phyloP scores from a whole-genome alignment of 2,888 invertebrate species.

The Exocentrus adspersus region DNA sequence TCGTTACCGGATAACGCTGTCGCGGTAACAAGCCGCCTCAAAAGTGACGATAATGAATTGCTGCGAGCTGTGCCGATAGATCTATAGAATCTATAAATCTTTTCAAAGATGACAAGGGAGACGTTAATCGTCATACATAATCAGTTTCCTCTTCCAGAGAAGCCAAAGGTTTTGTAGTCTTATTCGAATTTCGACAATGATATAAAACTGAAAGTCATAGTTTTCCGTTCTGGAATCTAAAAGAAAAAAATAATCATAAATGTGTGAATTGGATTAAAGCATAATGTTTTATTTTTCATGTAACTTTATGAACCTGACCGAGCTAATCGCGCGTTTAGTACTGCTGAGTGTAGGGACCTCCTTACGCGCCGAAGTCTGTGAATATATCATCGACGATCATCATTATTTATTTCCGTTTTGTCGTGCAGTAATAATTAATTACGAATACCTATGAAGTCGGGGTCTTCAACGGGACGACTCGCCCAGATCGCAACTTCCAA shows the following conservation, averaged over 20 bases:
- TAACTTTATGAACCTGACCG: too few relatives aligned
- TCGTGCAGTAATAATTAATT: slow-evolving; percentile 22
- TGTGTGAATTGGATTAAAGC: too few relatives aligned
- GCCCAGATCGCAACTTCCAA: background rate
- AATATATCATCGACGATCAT: slow-evolving; percentile 17
- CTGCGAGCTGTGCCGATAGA: background rate
- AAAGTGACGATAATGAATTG: slow-evolving; percentile 14
- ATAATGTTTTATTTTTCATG: too few relatives aligned
- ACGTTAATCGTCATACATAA: too few relatives aligned
- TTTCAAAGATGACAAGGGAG: too few relatives aligned
- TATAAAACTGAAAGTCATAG: too few relatives aligned
- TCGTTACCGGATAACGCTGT: background rate
- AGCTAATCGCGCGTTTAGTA: too few relatives aligned
- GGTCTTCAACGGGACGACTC: slow-evolving; percentile 5
- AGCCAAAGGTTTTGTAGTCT: too few relatives aligned
- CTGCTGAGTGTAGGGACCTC: background rate
- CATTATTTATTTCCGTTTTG: slow-evolving; percentile 23
- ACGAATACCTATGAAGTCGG: slow-evolving; percentile 13
- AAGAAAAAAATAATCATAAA: too few relatives aligned
- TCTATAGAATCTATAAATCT: slow-evolving; percentile 11
- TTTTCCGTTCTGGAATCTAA: too few relatives aligned
- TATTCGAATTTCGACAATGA: too few relatives aligned
- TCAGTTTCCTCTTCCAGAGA: too few relatives aligned
- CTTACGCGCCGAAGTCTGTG: background rate
- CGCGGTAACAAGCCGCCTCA: slow-evolving; percentile 4